Conservation (phyloP, 2,888 invertebrate genomes). For the Dioctria rufipes region DNA sequence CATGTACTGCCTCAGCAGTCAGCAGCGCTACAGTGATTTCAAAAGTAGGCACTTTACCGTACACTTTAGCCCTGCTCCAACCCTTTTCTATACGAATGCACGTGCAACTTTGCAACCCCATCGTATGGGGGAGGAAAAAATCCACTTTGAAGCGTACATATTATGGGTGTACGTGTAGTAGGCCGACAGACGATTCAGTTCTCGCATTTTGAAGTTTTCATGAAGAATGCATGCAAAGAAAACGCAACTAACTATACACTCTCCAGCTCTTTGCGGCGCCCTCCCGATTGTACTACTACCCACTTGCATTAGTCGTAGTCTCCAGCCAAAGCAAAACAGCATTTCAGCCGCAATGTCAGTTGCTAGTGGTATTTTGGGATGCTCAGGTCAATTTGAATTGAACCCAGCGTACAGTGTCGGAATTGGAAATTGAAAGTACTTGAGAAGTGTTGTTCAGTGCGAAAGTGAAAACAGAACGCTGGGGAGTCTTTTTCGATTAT, state of each 20-base stretch:
- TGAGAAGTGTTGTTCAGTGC: neutral
- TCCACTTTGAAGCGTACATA: neutral
- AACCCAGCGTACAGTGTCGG: neutral
- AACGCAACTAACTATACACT: neutral
- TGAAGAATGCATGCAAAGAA: neutral
- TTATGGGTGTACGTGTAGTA: neutral
- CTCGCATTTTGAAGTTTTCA: slow-evolving; percentile 24
- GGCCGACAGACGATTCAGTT: slow-evolving; percentile 4
- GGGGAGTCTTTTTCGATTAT: no score
- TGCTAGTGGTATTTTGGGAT: slow-evolving; percentile 34
- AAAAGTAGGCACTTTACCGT: slow-evolving; percentile 22
- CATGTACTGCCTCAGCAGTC: neutral
- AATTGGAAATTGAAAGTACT: neutral
- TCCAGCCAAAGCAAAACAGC: neutral
- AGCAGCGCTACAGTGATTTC: neutral
- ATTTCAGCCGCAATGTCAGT: slow-evolving; percentile 37
- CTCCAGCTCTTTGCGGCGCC: no score
- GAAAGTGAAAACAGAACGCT: neutral
- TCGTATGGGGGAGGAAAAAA: neutral
- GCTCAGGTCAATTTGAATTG: slow-evolving; percentile 9
- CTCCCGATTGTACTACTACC: slow-evolving; percentile 7
- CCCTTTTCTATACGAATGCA: slow-evolving; percentile 28
- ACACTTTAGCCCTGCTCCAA: slow-evolving; percentile 27
- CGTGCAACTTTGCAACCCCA: slow-evolving; percentile 25
- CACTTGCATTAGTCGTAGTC: slow-evolving; percentile 5